phyloP scores from a whole-genome alignment of 2,888 invertebrate species.

The Geotrupes spiniger region DNA sequence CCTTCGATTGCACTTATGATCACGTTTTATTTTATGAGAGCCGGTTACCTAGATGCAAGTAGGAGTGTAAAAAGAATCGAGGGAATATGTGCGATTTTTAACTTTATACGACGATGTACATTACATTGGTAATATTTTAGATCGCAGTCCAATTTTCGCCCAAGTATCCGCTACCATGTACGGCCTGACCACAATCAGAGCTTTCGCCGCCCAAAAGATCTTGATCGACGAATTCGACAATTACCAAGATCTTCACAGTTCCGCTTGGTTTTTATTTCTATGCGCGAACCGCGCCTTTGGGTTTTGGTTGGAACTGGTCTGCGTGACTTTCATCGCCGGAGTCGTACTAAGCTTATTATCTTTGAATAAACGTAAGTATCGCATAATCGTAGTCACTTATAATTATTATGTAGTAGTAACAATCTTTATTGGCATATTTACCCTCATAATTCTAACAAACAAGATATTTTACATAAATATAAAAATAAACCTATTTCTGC shows the following conservation, averaged over 20 bases:
- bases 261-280: constrained; percentile 70
- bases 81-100: constrained; percentile 57
- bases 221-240: constrained; percentile 63
- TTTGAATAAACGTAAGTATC: constrained; percentile 27
- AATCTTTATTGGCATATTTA: too few relatives aligned
- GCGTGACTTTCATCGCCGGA: constrained; percentile 59
- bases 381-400: not conserved
- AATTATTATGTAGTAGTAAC: not conserved
- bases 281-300: constrained; percentile 68
- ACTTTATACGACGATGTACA: not conserved
- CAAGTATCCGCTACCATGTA: constrained; percentile 73
- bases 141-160: constrained; percentile 75
- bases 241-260: constrained; percentile 65
- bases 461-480: too few relatives aligned
- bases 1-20: constrained; percentile 62
- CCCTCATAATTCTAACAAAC: too few relatives aligned
- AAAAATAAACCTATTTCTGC: too few relatives aligned
- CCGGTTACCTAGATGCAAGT: constrained; percentile 68
- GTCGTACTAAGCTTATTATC: constrained; percentile 26
- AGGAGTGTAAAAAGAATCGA: constrained; percentile 69
- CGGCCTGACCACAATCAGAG: constrained; percentile 74
- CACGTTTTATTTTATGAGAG: constrained; percentile 63
- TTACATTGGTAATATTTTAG: constrained; percentile 51
- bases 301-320: constrained; percentile 67
- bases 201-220: constrained; percentile 63